Percentiles rank a stretch among this genome's conserved stretches.
These are phyloP conservation scores for Chrysochloris asiatica DNA, from an alignment of 2,113 vertebrate species.

Conservation along the genomic window DNA sequence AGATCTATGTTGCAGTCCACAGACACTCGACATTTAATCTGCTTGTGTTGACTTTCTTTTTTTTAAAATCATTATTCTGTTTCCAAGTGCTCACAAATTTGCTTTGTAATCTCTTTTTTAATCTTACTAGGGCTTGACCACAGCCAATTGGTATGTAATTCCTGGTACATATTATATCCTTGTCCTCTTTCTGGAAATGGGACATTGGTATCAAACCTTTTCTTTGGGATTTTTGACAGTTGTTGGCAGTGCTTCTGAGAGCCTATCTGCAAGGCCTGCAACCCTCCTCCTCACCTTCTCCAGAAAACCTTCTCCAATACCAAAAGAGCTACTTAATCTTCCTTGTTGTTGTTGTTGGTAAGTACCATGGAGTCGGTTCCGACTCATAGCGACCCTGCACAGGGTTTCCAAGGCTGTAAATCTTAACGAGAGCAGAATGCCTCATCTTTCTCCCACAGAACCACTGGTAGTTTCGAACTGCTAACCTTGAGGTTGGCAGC, in stretches of 20 bases:
- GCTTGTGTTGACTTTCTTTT: background rate
- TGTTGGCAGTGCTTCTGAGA: background rate
- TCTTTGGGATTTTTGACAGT: background rate
- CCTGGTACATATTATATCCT: background rate
- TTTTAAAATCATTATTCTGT: constrained; percentile 21
- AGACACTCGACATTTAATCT: background rate
- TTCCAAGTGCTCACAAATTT: background rate
- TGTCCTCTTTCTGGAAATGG: constrained; percentile 29
- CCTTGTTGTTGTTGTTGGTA: accelerated
- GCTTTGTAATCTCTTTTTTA: background rate
- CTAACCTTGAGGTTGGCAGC: too few relatives aligned
- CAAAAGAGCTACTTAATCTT: background rate
- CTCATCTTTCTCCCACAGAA: too few relatives aligned
- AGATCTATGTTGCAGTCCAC: background rate
- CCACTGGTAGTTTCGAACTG: too few relatives aligned
- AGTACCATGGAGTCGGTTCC: too few relatives aligned
- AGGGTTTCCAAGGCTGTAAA: too few relatives aligned
- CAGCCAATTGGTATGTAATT: constrained; percentile 14
- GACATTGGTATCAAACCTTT: background rate
- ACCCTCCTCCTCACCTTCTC: background rate
- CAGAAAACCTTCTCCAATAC: background rate
- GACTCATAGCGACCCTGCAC: too few relatives aligned
- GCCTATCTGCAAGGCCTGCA: background rate
- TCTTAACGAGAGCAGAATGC: too few relatives aligned
- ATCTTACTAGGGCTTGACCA: background rate